These are phyloP conservation scores for Momotus momota DNA, from an alignment of 2,797 vertebrate genomes.

Conservation along the genomic window DNA sequence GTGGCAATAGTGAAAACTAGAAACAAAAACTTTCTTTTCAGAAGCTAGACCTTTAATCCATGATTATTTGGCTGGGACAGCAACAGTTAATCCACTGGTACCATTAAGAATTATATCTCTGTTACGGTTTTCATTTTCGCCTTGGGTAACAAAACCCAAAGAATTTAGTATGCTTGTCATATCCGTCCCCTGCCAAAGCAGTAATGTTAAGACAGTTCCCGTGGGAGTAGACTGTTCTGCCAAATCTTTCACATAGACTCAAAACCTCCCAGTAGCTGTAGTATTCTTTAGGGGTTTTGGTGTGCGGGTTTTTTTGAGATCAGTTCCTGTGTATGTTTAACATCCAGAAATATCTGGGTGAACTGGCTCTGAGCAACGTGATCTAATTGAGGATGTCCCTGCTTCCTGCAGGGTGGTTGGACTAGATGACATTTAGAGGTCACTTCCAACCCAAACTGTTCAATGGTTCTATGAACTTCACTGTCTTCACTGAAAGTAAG, in stretches of 20 bases:
- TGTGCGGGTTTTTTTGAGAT: not conserved
- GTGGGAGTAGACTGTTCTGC: not conserved
- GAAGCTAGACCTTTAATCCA: conserved; percentile 9
- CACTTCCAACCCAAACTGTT: too few relatives aligned
- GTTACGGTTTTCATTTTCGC: conserved; percentile 15
- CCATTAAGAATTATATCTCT: not conserved
- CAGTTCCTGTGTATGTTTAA: not conserved
- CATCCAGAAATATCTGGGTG: not conserved
- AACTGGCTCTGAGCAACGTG: too few relatives aligned
- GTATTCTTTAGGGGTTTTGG: not conserved
- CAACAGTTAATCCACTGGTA: conserved; percentile 1
- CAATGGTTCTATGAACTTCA: too few relatives aligned
- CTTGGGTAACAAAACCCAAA: not conserved
- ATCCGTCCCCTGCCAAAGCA: not conserved
- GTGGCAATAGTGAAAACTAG: not conserved
- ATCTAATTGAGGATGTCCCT: too few relatives aligned
- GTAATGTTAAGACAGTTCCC: not conserved
- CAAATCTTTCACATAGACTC: not conserved
- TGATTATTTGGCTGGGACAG: conserved; percentile 7
- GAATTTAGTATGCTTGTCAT: not conserved
- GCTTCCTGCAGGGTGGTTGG: too few relatives aligned
- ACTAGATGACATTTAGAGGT: too few relatives aligned
- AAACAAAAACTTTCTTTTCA: conserved; percentile 1
- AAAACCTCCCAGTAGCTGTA: not conserved
- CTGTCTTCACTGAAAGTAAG: not conserved